Conservation (phyloP, 2,113 vertebrate species). For the Propithecus coquereli region DNA sequence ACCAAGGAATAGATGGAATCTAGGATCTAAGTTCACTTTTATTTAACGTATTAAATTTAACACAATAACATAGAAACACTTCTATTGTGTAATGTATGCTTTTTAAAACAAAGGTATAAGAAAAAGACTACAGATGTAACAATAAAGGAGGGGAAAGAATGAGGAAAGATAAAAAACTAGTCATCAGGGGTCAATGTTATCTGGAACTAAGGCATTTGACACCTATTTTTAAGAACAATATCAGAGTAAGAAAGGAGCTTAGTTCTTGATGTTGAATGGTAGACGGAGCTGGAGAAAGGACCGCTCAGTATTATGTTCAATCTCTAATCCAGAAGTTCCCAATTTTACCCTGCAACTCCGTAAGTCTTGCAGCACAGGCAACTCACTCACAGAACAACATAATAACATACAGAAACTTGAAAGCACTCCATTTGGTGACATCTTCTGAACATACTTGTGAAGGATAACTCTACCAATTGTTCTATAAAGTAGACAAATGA, state of each 20-base stretch:
- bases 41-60: background rate
- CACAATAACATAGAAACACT: background rate
- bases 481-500: slow-evolving; percentile 8
- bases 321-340: background rate
- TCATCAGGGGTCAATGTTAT: background rate
- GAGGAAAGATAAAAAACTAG: background rate
- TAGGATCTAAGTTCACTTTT: background rate
- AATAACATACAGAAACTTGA: background rate
- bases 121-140: background rate
- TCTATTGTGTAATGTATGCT: background rate
- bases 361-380: background rate
- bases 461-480: background rate
- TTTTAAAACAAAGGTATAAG: background rate
- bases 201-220: background rate
- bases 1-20: background rate
- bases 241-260: background rate
- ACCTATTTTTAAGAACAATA: background rate
- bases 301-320: background rate
- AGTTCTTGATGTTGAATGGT: background rate
- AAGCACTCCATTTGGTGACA: background rate
- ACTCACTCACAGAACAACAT: background rate
- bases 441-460: background rate
- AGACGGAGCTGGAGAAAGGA: background rate
- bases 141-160: background rate
- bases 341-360: background rate